Evolutionary conservation across 1,140 invertebrate species (phyloP).

Genomic region (Eumaeus atala): DNA sequence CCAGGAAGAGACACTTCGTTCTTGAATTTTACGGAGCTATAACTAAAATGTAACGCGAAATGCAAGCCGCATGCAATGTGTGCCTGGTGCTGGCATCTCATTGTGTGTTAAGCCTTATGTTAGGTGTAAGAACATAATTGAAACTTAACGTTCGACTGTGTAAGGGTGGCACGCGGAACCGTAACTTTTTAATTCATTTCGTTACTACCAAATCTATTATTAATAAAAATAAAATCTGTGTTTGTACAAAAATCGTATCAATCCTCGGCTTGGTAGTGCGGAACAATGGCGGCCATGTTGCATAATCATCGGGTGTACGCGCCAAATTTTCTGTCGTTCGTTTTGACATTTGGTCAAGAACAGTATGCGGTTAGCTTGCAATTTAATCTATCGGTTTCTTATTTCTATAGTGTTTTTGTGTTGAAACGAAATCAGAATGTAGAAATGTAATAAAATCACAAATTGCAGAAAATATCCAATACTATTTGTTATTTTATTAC

Average conservation of each 20-base stretch:
- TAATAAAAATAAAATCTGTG: background rate
- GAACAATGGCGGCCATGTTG: constrained; percentile 17
- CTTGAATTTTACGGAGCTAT: too few relatives aligned
- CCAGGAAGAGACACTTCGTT: too few relatives aligned
- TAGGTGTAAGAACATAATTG: too few relatives aligned
- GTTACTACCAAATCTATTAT: background rate
- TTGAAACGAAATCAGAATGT: too few relatives aligned
- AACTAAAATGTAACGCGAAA: too few relatives aligned
- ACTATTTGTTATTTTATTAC: too few relatives aligned
- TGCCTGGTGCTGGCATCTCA: too few relatives aligned
- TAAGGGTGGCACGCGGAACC: background rate
- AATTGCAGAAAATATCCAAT: too few relatives aligned
- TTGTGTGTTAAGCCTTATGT: too few relatives aligned
- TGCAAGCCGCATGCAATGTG: too few relatives aligned
- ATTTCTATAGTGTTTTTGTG: background rate
- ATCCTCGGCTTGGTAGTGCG: constrained; percentile 8
- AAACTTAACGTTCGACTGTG: background rate
- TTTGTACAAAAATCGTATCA: constrained; percentile 1
- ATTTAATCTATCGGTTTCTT: background rate
- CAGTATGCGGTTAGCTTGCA: constrained; percentile 4
- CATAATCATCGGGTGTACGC: constrained; percentile 13
- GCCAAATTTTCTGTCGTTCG: constrained; percentile 18
- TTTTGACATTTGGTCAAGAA: constrained; percentile 20
- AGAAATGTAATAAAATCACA: too few relatives aligned
- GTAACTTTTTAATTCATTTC: too few relatives aligned